These are phyloP conservation scores for Odocoileus hemionus DNA, from an alignment of 2,113 vertebrate species.

Conservation along the genomic window DNA sequence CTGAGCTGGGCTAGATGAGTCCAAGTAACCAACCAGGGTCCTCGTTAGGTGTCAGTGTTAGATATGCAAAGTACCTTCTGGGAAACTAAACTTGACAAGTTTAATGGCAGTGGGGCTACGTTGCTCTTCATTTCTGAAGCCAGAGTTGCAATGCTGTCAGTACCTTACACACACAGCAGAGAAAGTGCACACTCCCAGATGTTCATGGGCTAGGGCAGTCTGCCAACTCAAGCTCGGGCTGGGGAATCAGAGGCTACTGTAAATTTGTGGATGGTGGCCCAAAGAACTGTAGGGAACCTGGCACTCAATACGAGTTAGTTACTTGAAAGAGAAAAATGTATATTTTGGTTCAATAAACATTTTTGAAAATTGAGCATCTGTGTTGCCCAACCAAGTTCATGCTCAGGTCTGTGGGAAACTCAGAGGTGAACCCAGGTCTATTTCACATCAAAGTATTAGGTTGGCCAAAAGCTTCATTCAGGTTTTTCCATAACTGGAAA, in stretches of 20 bases:
- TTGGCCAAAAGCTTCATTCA: too few relatives aligned
- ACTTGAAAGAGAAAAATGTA: background rate
- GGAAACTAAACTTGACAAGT: background rate
- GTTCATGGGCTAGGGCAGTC: too few relatives aligned
- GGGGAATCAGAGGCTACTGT: background rate
- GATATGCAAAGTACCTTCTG: rapidly evolving
- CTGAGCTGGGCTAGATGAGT: background rate
- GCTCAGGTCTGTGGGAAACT: background rate
- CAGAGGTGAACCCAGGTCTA: background rate
- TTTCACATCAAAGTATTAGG: background rate
- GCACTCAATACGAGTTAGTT: background rate
- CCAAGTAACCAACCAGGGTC: background rate
- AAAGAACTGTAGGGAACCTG: background rate
- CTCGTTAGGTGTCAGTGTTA: background rate
- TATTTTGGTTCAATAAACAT: background rate
- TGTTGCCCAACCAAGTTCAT: background rate
- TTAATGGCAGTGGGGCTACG: background rate
- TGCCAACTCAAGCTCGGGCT: background rate
- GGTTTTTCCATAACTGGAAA: too few relatives aligned
- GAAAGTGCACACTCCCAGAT: background rate
- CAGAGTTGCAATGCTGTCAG: background rate
- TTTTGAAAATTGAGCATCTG: background rate
- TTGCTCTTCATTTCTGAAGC: background rate
- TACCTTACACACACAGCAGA: background rate
- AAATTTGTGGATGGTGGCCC: background rate